Percentiles rank a stretch among this genome's conserved stretches.
Conservation (phyloP, 2,888 invertebrate species). For the Notocelia uddmanniana region DNA sequence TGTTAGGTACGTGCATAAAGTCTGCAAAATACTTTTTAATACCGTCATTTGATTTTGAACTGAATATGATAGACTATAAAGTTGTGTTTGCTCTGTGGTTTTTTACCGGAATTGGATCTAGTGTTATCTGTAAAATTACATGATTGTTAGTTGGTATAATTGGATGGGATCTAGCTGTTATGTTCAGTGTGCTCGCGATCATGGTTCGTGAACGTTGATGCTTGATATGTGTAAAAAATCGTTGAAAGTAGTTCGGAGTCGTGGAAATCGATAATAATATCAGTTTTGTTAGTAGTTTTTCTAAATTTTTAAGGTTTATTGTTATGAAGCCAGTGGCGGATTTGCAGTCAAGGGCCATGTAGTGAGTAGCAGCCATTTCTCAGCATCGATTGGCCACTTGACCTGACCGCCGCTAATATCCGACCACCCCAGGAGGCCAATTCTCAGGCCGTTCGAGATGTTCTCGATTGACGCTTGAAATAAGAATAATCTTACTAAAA, state of each 20-base stretch:
- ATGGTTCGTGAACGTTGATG: constrained; percentile 3
- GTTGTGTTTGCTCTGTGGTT: background rate
- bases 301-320: too few species aligned
- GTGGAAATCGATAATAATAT: background rate
- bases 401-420: too few species aligned
- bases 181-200: constrained; percentile 1
- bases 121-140: background rate
- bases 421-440: too few species aligned
- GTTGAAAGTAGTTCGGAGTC: background rate
- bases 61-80: background rate
- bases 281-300: too few species aligned
- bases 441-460: too few species aligned
- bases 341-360: too few species aligned
- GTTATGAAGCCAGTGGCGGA: too few species aligned
- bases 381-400: too few species aligned
- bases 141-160: constrained; percentile 8
- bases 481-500: too few species aligned
- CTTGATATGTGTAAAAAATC: background rate
- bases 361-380: too few species aligned
- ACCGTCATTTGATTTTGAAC: background rate
- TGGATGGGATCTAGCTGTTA: background rate
- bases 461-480: too few species aligned
- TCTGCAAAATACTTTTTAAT: background rate
- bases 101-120: background rate
- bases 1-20: background rate